Evolutionary conservation across 30 jellyfish, hydroid and myxozoan genomes (phyloP).

Genomic region (Pelagia noctiluca): DNA sequence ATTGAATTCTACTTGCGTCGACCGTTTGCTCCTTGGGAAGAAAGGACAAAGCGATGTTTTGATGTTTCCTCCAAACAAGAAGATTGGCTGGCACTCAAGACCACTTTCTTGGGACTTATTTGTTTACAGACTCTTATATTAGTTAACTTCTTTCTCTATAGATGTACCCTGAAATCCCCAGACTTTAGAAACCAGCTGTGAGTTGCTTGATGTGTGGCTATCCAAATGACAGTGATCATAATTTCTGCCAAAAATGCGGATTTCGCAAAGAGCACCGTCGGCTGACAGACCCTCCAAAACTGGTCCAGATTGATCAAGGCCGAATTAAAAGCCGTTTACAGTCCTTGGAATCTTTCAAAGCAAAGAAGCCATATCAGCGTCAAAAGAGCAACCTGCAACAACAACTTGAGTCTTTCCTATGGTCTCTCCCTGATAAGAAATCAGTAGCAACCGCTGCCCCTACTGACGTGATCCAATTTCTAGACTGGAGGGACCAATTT

Average conservation of each 20-base stretch:
- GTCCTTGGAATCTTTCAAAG: neutral
- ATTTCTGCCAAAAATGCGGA: constrained; percentile 22
- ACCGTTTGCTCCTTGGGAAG: neutral
- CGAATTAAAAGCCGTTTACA: constrained; percentile 16
- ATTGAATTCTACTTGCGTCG: neutral
- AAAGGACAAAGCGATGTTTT: neutral
- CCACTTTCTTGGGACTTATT: constrained; percentile 3
- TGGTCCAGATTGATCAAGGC: constrained; percentile 11
- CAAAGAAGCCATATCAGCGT: constrained; percentile 8
- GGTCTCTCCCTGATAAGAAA: neutral
- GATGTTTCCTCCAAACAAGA: neutral
- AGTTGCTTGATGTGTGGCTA: neutral
- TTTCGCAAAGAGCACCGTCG: neutral
- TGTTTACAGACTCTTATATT: constrained; percentile 1
- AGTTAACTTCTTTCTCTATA: too few relatives aligned
- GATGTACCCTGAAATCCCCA: constrained; percentile 7
- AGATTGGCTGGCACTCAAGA: constrained; percentile 5
- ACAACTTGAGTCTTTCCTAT: neutral
- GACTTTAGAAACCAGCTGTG: constrained; percentile 29
- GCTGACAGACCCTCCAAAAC: constrained; percentile 18
- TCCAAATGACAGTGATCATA: constrained; percentile 7
- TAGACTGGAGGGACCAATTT: constrained; percentile 15
- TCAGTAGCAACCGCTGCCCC: constrained; percentile 5
- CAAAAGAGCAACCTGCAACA: constrained; percentile 27
- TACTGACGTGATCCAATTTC: constrained; percentile 3